Evolutionary conservation across 2,797 vertebrate species (phyloP).

Genomic region (Podarcis siculus): DNA sequence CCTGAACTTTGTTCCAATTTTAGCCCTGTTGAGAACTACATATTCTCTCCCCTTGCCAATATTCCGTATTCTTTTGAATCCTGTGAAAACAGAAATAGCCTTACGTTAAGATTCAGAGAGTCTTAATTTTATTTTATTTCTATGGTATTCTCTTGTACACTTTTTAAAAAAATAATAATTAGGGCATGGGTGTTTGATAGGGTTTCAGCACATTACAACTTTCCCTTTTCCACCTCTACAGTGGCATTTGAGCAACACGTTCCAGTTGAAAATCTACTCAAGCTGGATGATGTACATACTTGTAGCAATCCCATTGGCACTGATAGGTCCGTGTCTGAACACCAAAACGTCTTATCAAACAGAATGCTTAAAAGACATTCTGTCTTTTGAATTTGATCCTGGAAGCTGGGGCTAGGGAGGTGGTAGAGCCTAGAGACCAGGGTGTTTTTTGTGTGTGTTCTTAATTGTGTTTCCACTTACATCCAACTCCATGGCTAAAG

Average conservation of each 20-base stretch:
- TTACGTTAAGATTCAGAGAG: neutral
- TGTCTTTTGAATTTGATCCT: slow-evolving; percentile 31
- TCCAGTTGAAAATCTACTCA: slow-evolving; percentile 55
- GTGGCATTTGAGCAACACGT: slow-evolving; percentile 59
- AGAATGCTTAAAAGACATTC: slow-evolving; percentile 66
- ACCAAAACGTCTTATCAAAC: slow-evolving; percentile 78
- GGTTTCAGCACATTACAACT: slow-evolving; percentile 48
- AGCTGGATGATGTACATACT: slow-evolving; percentile 39
- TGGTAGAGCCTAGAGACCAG: neutral
- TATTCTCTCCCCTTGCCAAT: neutral
- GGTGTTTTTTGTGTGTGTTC: slow-evolving; percentile 24
- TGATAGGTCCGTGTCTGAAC: slow-evolving; percentile 65
- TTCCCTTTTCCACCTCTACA: slow-evolving; percentile 49
- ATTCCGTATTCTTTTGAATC: neutral
- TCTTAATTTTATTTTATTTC: slow-evolving; percentile 2
- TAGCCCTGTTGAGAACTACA: neutral
- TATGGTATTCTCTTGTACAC: slow-evolving; percentile 57
- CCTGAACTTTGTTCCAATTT: neutral
- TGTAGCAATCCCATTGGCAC: slow-evolving; percentile 52
- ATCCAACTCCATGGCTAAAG: slow-evolving; percentile 71
- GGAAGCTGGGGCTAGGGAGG: neutral
- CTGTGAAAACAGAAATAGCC: neutral
- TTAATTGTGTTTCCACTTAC: slow-evolving; percentile 48
- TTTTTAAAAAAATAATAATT: slow-evolving; percentile 16
- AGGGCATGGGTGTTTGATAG: slow-evolving; percentile 23